phyloP scores from a whole-genome alignment of 1,140 invertebrate species.

The Pseudomyrmex gracilis region DNA sequence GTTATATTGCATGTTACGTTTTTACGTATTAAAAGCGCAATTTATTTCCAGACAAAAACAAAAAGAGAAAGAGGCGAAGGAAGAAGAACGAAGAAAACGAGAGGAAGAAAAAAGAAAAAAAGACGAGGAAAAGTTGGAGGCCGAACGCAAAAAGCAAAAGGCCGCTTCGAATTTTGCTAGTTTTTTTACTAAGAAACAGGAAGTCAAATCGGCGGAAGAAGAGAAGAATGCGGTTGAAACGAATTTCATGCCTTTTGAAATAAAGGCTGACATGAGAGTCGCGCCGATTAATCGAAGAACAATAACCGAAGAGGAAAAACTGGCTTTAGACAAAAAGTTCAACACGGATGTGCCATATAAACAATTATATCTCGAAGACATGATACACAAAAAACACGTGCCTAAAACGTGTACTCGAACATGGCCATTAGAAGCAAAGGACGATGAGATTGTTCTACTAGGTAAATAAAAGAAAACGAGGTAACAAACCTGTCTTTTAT shows the following conservation, averaged over 20 bases:
- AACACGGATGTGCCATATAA: conserved; percentile 73
- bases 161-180: conserved; percentile 91
- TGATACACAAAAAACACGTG: conserved; percentile 85
- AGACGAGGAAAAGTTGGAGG: conserved; percentile 88
- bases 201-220: conserved; percentile 78
- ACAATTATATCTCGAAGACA: conserved; percentile 87
- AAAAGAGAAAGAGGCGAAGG: conserved; percentile 82
- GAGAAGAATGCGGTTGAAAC: conserved; percentile 66
- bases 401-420: conserved; percentile 87
- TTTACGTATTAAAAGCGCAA: conserved; percentile 27
- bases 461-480: conserved; percentile 47
- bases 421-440: conserved; percentile 87
- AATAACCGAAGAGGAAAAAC: conserved; percentile 85
- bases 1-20: not conserved
- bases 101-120: conserved; percentile 86
- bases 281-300: conserved; percentile 88
- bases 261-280: conserved; percentile 95
- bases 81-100: conserved; percentile 84
- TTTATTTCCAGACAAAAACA: conserved; percentile 79
- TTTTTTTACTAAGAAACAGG: conserved; percentile 91
- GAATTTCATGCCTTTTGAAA: conserved; percentile 89
- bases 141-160: conserved; percentile 90
- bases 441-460: conserved; percentile 85
- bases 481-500: conserved; percentile 5
- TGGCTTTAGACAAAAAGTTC: conserved; percentile 85